Percentiles rank a stretch among this genome's conserved stretches.
Conservation (phyloP, 2,888 invertebrate species). For the Crematogaster levior region DNA sequence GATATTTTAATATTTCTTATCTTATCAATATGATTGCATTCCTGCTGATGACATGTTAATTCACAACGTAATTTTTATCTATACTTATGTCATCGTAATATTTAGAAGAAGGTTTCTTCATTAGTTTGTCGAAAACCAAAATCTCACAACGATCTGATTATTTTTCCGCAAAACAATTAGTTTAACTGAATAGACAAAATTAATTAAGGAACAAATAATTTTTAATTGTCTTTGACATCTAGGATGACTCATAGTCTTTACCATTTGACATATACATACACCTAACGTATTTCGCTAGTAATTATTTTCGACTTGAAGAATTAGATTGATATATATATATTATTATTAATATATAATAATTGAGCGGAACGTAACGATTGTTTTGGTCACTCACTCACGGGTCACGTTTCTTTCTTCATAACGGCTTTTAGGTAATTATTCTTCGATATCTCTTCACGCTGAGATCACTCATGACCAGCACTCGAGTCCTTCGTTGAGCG, state of each 20-base stretch:
- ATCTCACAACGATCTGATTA: neutral
- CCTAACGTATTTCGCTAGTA: neutral
- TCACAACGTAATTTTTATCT: neutral
- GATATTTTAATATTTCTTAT: neutral
- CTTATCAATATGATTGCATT: neutral
- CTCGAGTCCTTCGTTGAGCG: neutral
- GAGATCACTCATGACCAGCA: constrained; percentile 6
- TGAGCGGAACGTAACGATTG: neutral
- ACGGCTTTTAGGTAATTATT: neutral
- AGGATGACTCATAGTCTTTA: neutral
- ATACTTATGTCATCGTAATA: neutral
- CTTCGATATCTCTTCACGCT: neutral
- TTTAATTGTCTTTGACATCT: neutral
- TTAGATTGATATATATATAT: neutral
- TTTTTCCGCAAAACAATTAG: neutral
- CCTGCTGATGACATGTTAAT: no score
- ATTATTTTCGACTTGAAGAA: neutral
- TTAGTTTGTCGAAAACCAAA: neutral
- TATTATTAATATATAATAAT: no score
- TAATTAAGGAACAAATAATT: neutral
- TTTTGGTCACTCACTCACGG: constrained; percentile 4
- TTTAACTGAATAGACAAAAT: neutral
- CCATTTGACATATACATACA: neutral
- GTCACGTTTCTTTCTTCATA: constrained; percentile 18
- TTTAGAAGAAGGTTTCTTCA: neutral